These are phyloP conservation scores for Drosophila equinoxialis DNA, from an alignment of 1,140 invertebrate species.

Conservation along the genomic window DNA sequence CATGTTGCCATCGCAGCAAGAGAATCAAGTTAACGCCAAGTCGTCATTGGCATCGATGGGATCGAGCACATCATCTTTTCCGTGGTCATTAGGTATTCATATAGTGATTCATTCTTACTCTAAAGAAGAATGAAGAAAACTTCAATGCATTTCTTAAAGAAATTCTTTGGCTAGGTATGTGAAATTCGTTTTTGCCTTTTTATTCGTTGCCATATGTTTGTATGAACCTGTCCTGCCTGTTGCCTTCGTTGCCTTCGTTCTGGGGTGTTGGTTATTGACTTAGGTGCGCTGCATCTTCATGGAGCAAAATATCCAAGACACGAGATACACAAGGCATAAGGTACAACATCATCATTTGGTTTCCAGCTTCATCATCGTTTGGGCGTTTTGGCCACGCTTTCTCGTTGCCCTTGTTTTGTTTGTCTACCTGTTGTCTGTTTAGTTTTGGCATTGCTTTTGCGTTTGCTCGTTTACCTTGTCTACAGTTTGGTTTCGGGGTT, in stretches of 20 bases:
- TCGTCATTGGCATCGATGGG: too few relatives aligned
- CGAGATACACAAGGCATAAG: background rate
- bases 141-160: too few relatives aligned
- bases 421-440: conserved; percentile 60
- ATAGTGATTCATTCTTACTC: too few relatives aligned
- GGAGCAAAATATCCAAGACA: background rate
- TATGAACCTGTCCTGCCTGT: background rate
- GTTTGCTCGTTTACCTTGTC: conserved; percentile 13
- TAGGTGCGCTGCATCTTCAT: conserved; percentile 17
- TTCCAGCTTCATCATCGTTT: background rate
- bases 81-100: too few relatives aligned
- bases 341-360: conserved; percentile 3
- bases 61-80: too few relatives aligned
- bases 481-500: conserved; percentile 22
- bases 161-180: too few relatives aligned
- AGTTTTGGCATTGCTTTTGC: conserved; percentile 22
- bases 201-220: too few relatives aligned
- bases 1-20: background rate
- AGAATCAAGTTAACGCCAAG: too few relatives aligned
- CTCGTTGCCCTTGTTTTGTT: conserved; percentile 40
- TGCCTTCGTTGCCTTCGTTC: background rate
- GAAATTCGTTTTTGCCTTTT: too few relatives aligned
- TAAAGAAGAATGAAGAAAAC: too few relatives aligned
- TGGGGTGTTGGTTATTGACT: conserved; percentile 11
- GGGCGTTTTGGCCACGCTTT: conserved; percentile 20